Base-by-base conservation (phyloP, 1,140 invertebrate genomes). In the Leptonema lineaticorne region DNA sequence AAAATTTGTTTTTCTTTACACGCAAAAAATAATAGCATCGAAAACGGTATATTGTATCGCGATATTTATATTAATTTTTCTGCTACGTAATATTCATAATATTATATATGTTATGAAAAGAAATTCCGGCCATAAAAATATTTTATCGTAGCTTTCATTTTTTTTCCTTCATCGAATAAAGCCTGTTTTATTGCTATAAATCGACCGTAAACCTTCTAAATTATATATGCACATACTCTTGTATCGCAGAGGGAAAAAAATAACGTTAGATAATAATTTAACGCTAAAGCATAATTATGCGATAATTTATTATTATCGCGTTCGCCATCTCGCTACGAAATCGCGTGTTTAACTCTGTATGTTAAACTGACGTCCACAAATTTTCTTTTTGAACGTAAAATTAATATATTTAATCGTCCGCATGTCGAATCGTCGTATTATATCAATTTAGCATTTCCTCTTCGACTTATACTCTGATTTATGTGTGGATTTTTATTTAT, bases 401-500 rank as follows among this genome's bases (percentile, higher is more conserved):
- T 59, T 59, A 59, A 33, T 59, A 28, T 33, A 33, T 59, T 59
- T 33, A 59, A 59, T 59, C 33, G 28, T 16, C n/a, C 26, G 53
- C 30, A n/a, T 30, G 57, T 11, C 2, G 26, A 27, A 33, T 59
- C 27, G 27, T 20, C 50, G 24, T 59, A 59, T 33, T 59, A 59
- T 59, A 33, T 59, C 30, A 59, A 59, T 59, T 59, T 28, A 16
- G n/a, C n/a, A n/a, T n/a, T n/a, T n/a, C n/a, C n/a, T n/a, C n/a
- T n/a, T n/a, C n/a, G n/a, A n/a, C n/a, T n/a, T n/a, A n/a, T n/a
- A n/a, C n/a, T n/a, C n/a, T n/a, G n/a, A n/a, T n/a, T n/a, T 33
- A 37, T 30, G 28, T 37, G 57, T 59, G 5, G 45, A 7, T 48
- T 48, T 48, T 48, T 48, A 5, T 48, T 14, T 20, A 5, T 14